phyloP scores from a whole-genome alignment of 2,113 vertebrate species.

The Bucco capensis region DNA sequence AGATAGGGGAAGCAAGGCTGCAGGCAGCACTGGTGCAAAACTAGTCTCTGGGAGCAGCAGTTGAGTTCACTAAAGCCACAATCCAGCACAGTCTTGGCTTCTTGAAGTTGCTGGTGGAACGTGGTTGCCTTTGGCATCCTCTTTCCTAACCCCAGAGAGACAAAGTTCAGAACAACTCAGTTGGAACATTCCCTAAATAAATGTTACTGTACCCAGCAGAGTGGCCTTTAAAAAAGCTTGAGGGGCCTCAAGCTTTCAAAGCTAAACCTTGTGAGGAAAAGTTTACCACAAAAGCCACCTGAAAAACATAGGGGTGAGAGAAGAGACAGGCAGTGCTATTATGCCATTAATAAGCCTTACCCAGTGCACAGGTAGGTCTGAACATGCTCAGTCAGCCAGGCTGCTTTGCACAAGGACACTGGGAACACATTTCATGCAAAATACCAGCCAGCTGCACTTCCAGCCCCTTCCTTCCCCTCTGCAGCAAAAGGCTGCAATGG shows the following conservation, averaged over 20 bases:
- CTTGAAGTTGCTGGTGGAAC: background rate
- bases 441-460: background rate
- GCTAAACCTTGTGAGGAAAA: background rate
- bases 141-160: background rate
- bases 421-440: background rate
- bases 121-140: background rate
- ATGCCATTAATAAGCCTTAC: background rate
- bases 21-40: background rate
- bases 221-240: background rate
- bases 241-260: background rate
- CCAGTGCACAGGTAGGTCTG: background rate
- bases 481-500: background rate
- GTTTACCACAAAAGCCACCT: background rate
- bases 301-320: background rate
- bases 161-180: background rate
- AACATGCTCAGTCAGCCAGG: background rate
- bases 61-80: fast-evolving
- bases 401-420: background rate
- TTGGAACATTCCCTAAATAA: background rate
- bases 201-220: background rate
- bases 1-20: background rate
- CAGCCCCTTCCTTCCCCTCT: background rate
- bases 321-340: background rate
- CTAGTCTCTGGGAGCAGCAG: background rate
- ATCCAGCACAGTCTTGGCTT: background rate